phyloP scores from a whole-genome alignment of 2,113 vertebrate species.

The Prolemur simus region DNA sequence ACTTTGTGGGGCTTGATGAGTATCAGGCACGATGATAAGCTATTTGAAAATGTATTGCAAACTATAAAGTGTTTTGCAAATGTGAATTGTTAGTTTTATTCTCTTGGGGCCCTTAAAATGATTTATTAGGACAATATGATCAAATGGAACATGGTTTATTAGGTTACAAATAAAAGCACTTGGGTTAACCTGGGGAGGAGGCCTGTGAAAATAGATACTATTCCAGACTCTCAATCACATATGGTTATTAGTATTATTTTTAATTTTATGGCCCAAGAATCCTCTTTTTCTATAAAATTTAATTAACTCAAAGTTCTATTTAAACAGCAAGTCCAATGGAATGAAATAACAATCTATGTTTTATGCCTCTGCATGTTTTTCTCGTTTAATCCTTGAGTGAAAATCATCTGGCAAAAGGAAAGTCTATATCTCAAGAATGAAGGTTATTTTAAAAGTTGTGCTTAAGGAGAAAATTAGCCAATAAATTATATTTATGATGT shows the following conservation, averaged over 20 bases:
- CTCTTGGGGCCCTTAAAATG: slow-evolving; percentile 51
- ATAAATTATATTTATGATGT: slow-evolving; percentile 69
- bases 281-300: slow-evolving; percentile 74
- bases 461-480: slow-evolving; percentile 77
- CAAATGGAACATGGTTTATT: slow-evolving; percentile 58
- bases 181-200: background rate
- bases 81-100: slow-evolving; percentile 47
- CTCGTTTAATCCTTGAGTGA: slow-evolving; percentile 73
- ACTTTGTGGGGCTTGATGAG: background rate
- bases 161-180: slow-evolving; percentile 64
- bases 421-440: slow-evolving; percentile 63
- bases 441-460: slow-evolving; percentile 75
- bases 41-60: background rate
- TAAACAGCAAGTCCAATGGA: slow-evolving; percentile 63
- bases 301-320: slow-evolving; percentile 73
- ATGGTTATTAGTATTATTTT: slow-evolving; percentile 71
- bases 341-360: slow-evolving; percentile 73
- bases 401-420: slow-evolving; percentile 64
- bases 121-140: slow-evolving; percentile 62
- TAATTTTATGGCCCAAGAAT: slow-evolving; percentile 72
- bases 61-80: slow-evolving; percentile 55
- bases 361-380: slow-evolving; percentile 69
- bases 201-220: slow-evolving; percentile 39
- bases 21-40: background rate
- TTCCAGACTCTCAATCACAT: slow-evolving; percentile 52